A percentile compares a stretch with the other conserved stretches of the same genome.
phyloP scores from a whole-genome alignment of 2,888 invertebrate genomes.

The Brachyptera putata region DNA sequence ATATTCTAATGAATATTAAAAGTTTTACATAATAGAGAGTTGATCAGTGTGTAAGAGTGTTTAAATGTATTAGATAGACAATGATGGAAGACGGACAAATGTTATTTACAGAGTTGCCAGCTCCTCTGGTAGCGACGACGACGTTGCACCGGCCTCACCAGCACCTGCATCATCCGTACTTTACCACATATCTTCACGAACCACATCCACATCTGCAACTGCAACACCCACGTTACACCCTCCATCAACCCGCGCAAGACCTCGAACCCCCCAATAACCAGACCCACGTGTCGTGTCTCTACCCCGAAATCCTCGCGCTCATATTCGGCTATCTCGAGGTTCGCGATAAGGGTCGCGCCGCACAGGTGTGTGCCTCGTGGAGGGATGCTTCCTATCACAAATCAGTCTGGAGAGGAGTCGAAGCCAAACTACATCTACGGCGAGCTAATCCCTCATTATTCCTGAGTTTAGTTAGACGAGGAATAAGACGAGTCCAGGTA shows the following conservation, averaged over 20 bases:
- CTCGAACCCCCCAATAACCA: constrained; percentile 44
- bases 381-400: constrained; percentile 88
- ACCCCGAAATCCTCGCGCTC: constrained; percentile 87
- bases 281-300: constrained; percentile 80
- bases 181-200: constrained; percentile 41
- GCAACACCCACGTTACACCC: constrained; percentile 50
- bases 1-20: background rate
- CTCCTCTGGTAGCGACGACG: constrained; percentile 49
- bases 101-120: constrained; percentile 56
- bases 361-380: constrained; percentile 87
- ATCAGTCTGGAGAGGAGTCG: constrained; percentile 91
- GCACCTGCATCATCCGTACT: constrained; percentile 40
- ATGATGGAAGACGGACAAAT: constrained; percentile 52
- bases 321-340: constrained; percentile 89
- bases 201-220: constrained; percentile 43
- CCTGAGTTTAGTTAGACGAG: constrained; percentile 78
- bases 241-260: constrained; percentile 56
- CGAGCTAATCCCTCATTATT: constrained; percentile 80
- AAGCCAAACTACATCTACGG: constrained; percentile 83
- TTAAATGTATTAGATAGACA: background rate
- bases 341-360: constrained; percentile 82
- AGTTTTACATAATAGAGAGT: background rate
- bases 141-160: constrained; percentile 49
- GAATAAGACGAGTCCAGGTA: constrained; percentile 85
- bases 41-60: background rate